phyloP scores from a whole-genome alignment of 2,797 vertebrate species.

The Denticeps clupeoides region DNA sequence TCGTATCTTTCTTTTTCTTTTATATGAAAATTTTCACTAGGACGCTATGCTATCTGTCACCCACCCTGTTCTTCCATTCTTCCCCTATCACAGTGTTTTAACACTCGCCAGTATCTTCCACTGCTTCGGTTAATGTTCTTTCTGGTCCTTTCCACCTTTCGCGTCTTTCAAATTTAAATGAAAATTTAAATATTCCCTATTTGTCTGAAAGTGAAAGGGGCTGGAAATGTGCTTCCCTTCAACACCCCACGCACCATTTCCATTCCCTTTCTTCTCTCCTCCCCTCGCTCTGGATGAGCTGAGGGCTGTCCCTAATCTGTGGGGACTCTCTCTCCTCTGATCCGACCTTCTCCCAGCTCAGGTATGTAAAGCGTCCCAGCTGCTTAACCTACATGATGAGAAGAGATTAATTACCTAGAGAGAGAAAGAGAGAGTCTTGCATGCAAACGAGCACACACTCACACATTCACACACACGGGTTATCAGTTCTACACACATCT shows the following conservation, averaged over 20 bases:
- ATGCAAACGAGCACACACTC: slow-evolving; percentile 13
- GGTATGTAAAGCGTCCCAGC: slow-evolving; percentile 42
- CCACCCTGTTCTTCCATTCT: not conserved
- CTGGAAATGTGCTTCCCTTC: not conserved
- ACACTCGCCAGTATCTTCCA: not conserved
- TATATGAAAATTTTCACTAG: slow-evolving; percentile 1
- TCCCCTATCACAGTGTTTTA: not conserved
- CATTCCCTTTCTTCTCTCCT: not conserved
- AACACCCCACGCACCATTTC: not conserved
- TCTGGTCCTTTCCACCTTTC: not conserved
- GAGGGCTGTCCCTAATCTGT: not conserved
- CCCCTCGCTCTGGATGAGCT: slow-evolving; percentile 1
- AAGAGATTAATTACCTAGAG: slow-evolving; percentile 64
- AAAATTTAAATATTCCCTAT: slow-evolving; percentile 3
- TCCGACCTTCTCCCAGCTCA: slow-evolving; percentile 34
- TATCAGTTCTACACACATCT: slow-evolving; percentile 8
- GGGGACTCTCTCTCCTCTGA: slow-evolving; percentile 13
- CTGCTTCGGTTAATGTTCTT: not conserved
- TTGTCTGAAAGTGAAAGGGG: not conserved
- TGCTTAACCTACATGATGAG: slow-evolving; percentile 65
- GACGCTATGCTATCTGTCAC: slow-evolving; percentile 1
- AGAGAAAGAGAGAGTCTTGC: slow-evolving; percentile 9
- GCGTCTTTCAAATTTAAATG: slow-evolving; percentile 1
- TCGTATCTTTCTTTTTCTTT: slow-evolving; percentile 8
- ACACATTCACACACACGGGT: slow-evolving; percentile 3